Evolutionary conservation across 2,797 vertebrate species (phyloP).

Genomic region (Hipposideros larvatus): DNA sequence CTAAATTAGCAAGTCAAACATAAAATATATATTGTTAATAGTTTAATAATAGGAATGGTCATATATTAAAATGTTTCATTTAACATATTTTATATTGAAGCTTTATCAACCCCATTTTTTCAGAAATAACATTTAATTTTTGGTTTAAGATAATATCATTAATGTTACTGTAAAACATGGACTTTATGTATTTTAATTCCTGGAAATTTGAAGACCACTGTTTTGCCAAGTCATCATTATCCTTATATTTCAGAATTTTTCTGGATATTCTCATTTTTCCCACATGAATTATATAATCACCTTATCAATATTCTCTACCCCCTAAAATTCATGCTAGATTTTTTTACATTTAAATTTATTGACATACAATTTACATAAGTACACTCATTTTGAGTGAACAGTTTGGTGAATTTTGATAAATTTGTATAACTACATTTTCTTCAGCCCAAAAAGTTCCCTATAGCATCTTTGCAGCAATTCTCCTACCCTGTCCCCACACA

Average conservation of each 20-base stretch:
- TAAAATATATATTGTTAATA: not conserved
- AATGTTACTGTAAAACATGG: not conserved
- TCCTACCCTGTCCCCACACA: not conserved
- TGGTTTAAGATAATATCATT: not conserved
- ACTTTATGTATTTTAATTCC: not conserved
- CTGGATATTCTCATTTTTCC: not conserved
- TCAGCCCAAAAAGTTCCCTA: not conserved
- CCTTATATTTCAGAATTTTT: not conserved
- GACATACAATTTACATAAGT: not conserved
- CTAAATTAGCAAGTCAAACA: not conserved
- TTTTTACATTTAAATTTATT: conserved; percentile 20
- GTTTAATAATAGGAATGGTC: not conserved
- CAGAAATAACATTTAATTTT: conserved; percentile 45
- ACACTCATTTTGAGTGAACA: not conserved
- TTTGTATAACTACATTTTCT: not conserved
- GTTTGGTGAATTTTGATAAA: not conserved
- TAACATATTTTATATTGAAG: conserved; percentile 4
- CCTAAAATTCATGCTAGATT: not conserved
- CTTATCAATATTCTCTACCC: not conserved
- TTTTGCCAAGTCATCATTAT: not conserved
- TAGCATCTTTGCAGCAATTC: not conserved
- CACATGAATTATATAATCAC: not conserved
- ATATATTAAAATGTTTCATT: not conserved
- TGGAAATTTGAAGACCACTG: not conserved
- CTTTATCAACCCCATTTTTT: not conserved